Evolutionary conservation across 2,888 invertebrate species (phyloP), one percentile per base, ranked within the genome.

Genomic region (Pyrocoelia pectoralis): DNA sequence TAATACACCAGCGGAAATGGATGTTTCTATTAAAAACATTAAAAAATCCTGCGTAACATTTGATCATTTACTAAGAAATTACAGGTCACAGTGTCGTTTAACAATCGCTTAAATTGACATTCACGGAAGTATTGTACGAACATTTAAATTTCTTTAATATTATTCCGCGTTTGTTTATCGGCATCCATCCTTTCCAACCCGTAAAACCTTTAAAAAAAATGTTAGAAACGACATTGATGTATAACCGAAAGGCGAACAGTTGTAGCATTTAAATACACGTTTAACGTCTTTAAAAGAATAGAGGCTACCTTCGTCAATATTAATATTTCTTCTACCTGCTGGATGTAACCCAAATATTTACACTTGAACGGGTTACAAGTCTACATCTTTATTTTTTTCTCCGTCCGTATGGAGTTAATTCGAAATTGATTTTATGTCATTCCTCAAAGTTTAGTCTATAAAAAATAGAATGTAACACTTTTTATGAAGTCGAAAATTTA

Each of bases 401-500:
- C n/a, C n/a, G 24, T 24, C 24, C 24, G 8, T 24, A 24, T 5
- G 4, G 8, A 24, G 3, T 33, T 6, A 33, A 33, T 10, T 33
- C n/a, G 8, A 33, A 33, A 33, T 33, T 33, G 33, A 33, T 33
- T 33, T 33, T 33, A n/a, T 33, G 33, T 33, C 33, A 33, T 33
- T 10, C 33, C 33, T n/a, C 33, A 33, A 33, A n/a, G n/a, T 24
- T 33, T n/a, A 33, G 8, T 8, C 8, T 2, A n/a, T 33, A 33
- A 33, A 33, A 33, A 8, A 33, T 33, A 33, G 33, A 33, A 33
- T 33, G 33, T 33, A 33, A 33, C 33, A n/a, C n/a, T n/a, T 33
- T 33, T 33, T 33, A 33, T 33, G 33, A 8, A 33, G 3, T n/a
- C n/a, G 33, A 56, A 67, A 69, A 70, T 69, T 67, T 63, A 66